Evolutionary conservation across 2,797 vertebrate genomes (phyloP).

Genomic region (Gadopsis marmoratus): DNA sequence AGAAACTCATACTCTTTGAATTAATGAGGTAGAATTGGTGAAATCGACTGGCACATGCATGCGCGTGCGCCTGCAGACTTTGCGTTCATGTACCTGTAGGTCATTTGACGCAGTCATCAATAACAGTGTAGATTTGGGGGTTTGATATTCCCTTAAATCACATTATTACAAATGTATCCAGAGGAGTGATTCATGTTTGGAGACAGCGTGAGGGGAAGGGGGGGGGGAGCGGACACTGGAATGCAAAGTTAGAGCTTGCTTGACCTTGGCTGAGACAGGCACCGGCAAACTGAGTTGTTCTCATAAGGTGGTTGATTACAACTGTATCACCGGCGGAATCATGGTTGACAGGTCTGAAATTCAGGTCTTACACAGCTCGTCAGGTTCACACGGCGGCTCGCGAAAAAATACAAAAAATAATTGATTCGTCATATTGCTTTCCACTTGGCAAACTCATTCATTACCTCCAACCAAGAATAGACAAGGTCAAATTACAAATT

Average conservation of each 20-base stretch:
- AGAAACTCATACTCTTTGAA: constrained; percentile 74
- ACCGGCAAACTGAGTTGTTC: constrained; percentile 2
- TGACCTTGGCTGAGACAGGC: constrained; percentile 53
- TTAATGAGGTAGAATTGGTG: constrained; percentile 76
- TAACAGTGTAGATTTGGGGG: constrained; percentile 57
- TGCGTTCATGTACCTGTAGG: constrained; percentile 41
- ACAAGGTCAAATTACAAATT: constrained; percentile 68
- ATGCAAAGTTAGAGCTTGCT: constrained; percentile 38
- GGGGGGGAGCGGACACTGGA: constrained; percentile 6
- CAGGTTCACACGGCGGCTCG: constrained; percentile 39
- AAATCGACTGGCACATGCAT: constrained; percentile 63
- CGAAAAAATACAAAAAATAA: constrained; percentile 41
- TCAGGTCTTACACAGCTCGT: constrained; percentile 34
- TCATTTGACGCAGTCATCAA: constrained; percentile 72
- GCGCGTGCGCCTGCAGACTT: not conserved
- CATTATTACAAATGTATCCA: constrained; percentile 52
- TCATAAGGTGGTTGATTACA: constrained; percentile 37
- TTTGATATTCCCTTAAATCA: constrained; percentile 67
- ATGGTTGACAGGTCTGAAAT: constrained; percentile 31
- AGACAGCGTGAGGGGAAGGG: constrained; percentile 4
- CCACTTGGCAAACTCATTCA: constrained; percentile 59
- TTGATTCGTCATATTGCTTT: constrained; percentile 51
- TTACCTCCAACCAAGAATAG: constrained; percentile 53
- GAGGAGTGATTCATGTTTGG: constrained; percentile 55
- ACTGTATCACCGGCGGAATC: constrained; percentile 24